phyloP scores from a whole-genome alignment of 2,888 invertebrate species.

The Phengaris arion region DNA sequence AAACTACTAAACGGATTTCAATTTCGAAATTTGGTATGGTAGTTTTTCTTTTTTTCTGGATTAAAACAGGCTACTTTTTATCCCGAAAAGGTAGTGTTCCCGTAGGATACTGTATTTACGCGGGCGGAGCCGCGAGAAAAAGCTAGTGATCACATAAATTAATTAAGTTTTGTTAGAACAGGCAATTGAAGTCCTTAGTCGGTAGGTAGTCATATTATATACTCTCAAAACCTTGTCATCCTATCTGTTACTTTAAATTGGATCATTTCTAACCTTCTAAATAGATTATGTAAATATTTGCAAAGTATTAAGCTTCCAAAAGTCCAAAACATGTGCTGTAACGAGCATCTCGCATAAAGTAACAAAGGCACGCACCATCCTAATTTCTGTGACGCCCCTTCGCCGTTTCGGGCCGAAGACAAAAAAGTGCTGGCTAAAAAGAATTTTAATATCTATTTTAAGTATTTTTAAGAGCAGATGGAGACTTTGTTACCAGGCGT shows the following conservation, averaged over 20 bases:
- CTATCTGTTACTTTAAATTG: neutral
- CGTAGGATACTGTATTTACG: too few relatives aligned
- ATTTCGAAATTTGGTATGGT: too few relatives aligned
- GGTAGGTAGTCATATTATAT: too few relatives aligned
- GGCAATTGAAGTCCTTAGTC: too few relatives aligned
- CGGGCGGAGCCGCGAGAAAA: too few relatives aligned
- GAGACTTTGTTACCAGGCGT: neutral
- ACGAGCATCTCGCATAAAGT: neutral
- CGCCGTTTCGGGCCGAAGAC: neutral
- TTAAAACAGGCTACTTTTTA: too few relatives aligned
- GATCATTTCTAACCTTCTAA: neutral
- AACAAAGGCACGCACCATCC: neutral
- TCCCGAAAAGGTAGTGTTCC: too few relatives aligned
- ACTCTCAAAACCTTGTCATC: too few relatives aligned
- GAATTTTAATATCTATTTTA: constrained; percentile 13
- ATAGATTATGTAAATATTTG: neutral
- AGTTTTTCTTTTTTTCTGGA: too few relatives aligned
- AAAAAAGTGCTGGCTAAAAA: constrained; percentile 1
- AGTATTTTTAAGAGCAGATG: neutral
- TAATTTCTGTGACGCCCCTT: constrained; percentile 14
- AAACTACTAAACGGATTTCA: too few relatives aligned
- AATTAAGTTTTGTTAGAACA: too few relatives aligned
- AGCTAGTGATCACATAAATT: too few relatives aligned
- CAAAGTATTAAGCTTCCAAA: neutral
- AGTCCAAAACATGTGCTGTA: neutral